Base-by-base conservation (phyloP, 1,140 invertebrate genomes). In the Oncopodura yosiiana region DNA sequence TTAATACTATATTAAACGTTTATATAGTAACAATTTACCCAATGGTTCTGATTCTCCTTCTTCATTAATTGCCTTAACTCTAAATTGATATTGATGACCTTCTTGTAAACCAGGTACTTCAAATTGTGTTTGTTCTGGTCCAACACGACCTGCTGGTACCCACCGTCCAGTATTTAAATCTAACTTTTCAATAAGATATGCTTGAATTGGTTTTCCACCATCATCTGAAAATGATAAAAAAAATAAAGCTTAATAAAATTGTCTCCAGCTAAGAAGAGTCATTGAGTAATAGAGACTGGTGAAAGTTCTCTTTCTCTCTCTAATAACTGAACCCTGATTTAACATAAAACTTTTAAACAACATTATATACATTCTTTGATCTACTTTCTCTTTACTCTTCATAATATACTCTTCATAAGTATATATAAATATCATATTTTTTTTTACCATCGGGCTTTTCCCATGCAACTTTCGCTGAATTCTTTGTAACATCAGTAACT, bases 11-110 rank as follows among this genome's bases (percentile, higher is more conserved):
- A n/a, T n/a, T n/a, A n/a, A n/a, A n/a, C n/a, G n/a, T n/a, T n/a
- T n/a, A n/a, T n/a, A n/a, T n/a, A n/a, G n/a, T n/a, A n/a, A n/a
- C n/a, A n/a, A n/a, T n/a, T n/a, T n/a, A n/a, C n/a, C n/a, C 42
- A 98, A 69, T 19, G 93, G 91, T 66, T 98, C 94, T 21, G 92
- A 94, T 73, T 94, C 91, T 3, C 95, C 96, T 74, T 98, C 92
- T 45, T 93, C 88, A 67, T 99, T 99, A 39, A 97, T 79, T n/a
- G 95, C 94, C 68, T 87, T 94, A 0, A 99, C 93, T 60, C 94
- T 79, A 76, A 97, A 98, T 70, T 94, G 82, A 71, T 98, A 98
- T 66, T 93, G 86, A 68, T 95, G 89, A 19, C 90, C 91, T 69
- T 93, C 89, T 66, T 86, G 82, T 39, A 97, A 76, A 41, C 91